Conservation (phyloP, 1,140 invertebrate genomes). For the Andricus grossulariae region DNA sequence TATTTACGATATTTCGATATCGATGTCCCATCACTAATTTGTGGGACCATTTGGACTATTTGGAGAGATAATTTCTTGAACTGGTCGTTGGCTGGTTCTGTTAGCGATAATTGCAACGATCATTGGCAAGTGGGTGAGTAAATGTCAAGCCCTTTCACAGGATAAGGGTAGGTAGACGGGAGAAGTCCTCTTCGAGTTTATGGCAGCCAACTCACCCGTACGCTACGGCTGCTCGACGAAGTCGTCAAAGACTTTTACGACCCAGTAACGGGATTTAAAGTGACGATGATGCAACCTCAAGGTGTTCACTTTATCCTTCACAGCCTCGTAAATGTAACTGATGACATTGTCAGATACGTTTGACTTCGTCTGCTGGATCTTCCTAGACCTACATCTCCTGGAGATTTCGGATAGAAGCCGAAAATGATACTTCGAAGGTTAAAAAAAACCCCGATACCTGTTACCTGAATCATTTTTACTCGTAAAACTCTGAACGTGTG, state of each 20-base stretch:
- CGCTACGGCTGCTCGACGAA: constrained; percentile 66
- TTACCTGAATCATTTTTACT: too few species aligned
- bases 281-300: constrained; percentile 77
- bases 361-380: constrained; percentile 52
- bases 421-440: too few species aligned
- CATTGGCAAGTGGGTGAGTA: constrained; percentile 68
- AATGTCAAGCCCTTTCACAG: constrained; percentile 69
- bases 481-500: too few species aligned
- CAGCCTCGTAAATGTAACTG: constrained; percentile 75
- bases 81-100: background rate
- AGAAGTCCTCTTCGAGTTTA: constrained; percentile 71
- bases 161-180: constrained; percentile 62
- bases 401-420: background rate
- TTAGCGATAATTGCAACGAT: constrained; percentile 62
- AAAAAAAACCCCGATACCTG: too few species aligned
- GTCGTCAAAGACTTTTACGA: constrained; percentile 77
- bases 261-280: constrained; percentile 77
- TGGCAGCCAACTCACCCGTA: constrained; percentile 65
- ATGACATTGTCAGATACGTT: constrained; percentile 75
- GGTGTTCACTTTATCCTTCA: constrained; percentile 76
- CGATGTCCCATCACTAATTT: too few species aligned
- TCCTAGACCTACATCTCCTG: background rate
- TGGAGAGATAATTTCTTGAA: constrained; percentile 13
- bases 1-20: too few species aligned
- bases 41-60: too few species aligned